phyloP scores from a whole-genome alignment of 1,140 invertebrate genomes.

The Saccostrea echinata region DNA sequence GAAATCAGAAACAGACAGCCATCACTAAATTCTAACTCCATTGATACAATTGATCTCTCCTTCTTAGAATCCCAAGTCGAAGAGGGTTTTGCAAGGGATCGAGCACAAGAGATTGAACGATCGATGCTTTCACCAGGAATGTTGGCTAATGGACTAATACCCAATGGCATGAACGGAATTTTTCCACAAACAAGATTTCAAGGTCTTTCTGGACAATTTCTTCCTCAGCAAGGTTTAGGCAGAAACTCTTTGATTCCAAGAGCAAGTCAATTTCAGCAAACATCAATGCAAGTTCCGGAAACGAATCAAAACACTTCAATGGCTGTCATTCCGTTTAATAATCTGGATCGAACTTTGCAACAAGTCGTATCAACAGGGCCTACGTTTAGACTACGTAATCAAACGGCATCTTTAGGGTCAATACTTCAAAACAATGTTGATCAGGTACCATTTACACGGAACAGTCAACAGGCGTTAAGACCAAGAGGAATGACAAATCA shows the following conservation, averaged over 20 bases:
- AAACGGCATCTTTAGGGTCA: not conserved
- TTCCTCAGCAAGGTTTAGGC: not conserved
- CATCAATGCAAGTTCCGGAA: slow-evolving; percentile 3
- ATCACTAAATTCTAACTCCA: not conserved
- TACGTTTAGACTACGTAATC: not conserved
- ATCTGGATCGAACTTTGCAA: slow-evolving; percentile 3
- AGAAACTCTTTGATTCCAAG: not conserved
- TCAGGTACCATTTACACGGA: not conserved
- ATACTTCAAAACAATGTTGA: not conserved
- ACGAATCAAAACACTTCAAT: slow-evolving; percentile 19
- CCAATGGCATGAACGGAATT: not conserved
- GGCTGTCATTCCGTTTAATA: slow-evolving; percentile 11
- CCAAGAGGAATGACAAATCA: not conserved
- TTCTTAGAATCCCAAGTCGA: slow-evolving; percentile 24
- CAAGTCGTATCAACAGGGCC: not conserved
- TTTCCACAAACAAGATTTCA: not conserved
- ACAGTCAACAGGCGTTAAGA: not conserved
- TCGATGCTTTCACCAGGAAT: slow-evolving; percentile 13
- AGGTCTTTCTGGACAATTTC: not conserved
- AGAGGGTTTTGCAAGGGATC: slow-evolving; percentile 13
- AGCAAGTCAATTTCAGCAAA: slow-evolving; percentile 16
- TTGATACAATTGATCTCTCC: slow-evolving; percentile 15
- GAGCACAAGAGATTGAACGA: not conserved
- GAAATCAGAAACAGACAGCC: slow-evolving; percentile 15
- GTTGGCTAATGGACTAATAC: not conserved